Percentiles rank a stretch among this genome's conserved stretches.
Conservation (phyloP, 2,888 invertebrate genomes). For the Leptothorax acervorum region DNA sequence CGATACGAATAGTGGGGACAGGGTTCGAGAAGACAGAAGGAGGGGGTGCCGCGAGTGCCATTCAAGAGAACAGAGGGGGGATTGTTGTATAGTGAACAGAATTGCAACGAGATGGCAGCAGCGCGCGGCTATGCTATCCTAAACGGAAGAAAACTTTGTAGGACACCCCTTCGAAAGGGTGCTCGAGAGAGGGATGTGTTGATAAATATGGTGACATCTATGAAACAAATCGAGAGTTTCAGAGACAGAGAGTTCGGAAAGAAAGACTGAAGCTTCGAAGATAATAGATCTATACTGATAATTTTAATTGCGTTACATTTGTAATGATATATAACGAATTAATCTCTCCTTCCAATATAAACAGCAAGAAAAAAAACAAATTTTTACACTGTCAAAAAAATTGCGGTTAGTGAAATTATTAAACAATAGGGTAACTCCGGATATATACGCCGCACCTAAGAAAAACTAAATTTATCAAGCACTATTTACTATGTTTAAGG, state of each 20-base stretch:
- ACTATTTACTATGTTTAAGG: no score
- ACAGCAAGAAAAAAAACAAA: not conserved
- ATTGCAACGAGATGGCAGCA: constrained; percentile 77
- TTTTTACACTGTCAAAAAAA: not conserved
- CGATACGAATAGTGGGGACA: constrained; percentile 48
- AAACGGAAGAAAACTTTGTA: constrained; percentile 32
- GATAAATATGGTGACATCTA: constrained; percentile 67
- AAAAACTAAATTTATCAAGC: no score
- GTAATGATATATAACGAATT: not conserved
- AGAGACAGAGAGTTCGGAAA: not conserved
- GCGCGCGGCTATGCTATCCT: constrained; percentile 68
- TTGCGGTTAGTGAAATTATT: not conserved
- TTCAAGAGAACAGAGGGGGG: not conserved
- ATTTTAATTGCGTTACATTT: not conserved
- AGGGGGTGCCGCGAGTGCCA: constrained; percentile 14
- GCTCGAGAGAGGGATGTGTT: constrained; percentile 8
- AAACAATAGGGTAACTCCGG: not conserved
- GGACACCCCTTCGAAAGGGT: constrained; percentile 39
- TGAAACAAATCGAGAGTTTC: constrained; percentile 21
- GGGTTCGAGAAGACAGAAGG: constrained; percentile 30
- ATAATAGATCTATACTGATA: not conserved
- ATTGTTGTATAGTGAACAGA: constrained; percentile 37
- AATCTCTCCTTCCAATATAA: not conserved
- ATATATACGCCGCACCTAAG: no score
- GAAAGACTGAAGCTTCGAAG: constrained; percentile 6